A percentile compares a stretch with the other conserved stretches of the same genome.
Conservation (phyloP, 30 jellyfish, hydroid and myxozoan genomes). For the Cassiopea xamachana region DNA sequence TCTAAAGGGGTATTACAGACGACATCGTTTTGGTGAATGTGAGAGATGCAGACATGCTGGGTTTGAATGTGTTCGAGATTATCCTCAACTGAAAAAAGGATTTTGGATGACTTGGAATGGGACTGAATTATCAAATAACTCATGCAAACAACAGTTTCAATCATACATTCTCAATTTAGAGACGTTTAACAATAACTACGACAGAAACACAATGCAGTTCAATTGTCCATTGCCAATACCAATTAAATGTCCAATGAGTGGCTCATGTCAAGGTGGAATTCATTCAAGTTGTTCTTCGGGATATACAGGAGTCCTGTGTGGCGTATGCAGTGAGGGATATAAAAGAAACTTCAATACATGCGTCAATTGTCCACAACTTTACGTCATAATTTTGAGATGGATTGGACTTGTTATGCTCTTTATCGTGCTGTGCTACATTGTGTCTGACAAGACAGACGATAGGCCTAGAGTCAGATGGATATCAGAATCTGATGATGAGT, state of each 20-base stretch:
- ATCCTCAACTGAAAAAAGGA: slow-evolving; percentile 7
- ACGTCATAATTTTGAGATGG: slow-evolving; percentile 2
- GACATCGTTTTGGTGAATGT: slow-evolving; percentile 36
- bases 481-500: not conserved
- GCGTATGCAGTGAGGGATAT: slow-evolving; percentile 33
- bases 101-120: slow-evolving; percentile 44
- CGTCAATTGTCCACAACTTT: slow-evolving; percentile 19
- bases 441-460: slow-evolving; percentile 10
- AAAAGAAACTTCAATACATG: slow-evolving; percentile 32
- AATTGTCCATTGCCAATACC: slow-evolving; percentile 29
- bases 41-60: slow-evolving; percentile 19
- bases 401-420: slow-evolving; percentile 11
- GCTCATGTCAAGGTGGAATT: slow-evolving; percentile 57
- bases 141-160: slow-evolving; percentile 2
- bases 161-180: slow-evolving; percentile 25
- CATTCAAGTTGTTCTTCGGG: slow-evolving; percentile 25
- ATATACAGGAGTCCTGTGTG: slow-evolving; percentile 62
- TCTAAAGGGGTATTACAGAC: slow-evolving; percentile 30
- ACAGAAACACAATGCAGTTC: slow-evolving; percentile 11
- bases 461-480: not conserved
- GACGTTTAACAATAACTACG: not conserved
- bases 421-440: slow-evolving; percentile 3
- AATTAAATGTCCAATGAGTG: slow-evolving; percentile 29
- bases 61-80: slow-evolving; percentile 23
- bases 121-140: not conserved